Evolutionary conservation across 2,797 vertebrate species (phyloP).

Genomic region (Schizothorax lantsangensis): DNA sequence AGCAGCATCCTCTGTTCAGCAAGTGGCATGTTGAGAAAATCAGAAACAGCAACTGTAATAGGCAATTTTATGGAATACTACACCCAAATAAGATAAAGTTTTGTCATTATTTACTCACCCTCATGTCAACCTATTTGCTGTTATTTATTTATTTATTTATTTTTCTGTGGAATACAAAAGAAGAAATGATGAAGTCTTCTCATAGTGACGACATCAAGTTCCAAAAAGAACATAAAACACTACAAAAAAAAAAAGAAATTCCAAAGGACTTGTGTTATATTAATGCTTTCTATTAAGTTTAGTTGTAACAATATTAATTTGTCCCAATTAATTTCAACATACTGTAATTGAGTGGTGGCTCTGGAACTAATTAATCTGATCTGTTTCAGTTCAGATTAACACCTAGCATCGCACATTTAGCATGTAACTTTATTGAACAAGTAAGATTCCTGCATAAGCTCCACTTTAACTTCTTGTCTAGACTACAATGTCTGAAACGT

Average conservation of each 20-base stretch:
- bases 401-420: not conserved
- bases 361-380: not conserved
- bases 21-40: constrained; percentile 3
- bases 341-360: not conserved
- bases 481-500: too few relatives aligned
- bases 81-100: constrained; percentile 35
- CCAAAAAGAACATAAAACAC: not conserved
- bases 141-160: not conserved
- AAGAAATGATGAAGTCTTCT: not conserved
- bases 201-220: too few relatives aligned
- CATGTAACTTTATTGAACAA: not conserved
- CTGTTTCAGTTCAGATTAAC: not conserved
- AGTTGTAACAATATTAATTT: not conserved
- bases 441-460: too few relatives aligned
- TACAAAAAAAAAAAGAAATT: not conserved
- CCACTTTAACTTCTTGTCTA: not conserved
- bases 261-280: not conserved
- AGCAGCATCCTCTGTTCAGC: not conserved
- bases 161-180: not conserved
- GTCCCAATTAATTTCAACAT: not conserved
- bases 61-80: constrained; percentile 38
- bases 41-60: constrained; percentile 33
- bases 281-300: too few relatives aligned
- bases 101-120: not conserved
- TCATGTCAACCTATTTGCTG: not conserved